Conservation (phyloP, 2,888 invertebrate species). For the Pimpla rufipes region DNA sequence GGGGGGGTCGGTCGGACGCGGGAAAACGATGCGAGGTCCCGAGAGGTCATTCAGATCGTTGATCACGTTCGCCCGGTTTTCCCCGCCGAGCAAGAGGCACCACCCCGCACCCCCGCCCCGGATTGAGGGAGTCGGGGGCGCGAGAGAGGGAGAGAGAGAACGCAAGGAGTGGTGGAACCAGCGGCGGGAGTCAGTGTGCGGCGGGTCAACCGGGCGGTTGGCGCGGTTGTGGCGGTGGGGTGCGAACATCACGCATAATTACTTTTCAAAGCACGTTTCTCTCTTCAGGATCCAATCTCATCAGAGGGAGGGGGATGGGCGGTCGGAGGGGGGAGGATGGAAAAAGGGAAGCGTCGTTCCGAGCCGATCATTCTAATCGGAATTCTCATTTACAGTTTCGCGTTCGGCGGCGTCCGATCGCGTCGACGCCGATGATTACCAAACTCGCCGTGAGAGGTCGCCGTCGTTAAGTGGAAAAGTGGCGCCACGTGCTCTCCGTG, state of each 20-base stretch:
- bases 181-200: neutral
- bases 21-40: constrained; percentile 61
- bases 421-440: constrained; percentile 47
- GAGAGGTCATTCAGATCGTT: constrained; percentile 65
- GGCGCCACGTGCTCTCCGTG: neutral
- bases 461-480: constrained; percentile 27
- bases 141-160: constrained; percentile 9
- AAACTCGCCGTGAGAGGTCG: constrained; percentile 22
- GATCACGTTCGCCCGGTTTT: constrained; percentile 54
- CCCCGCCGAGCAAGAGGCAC: neutral
- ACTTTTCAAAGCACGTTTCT: constrained; percentile 70
- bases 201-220: constrained; percentile 6
- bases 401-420: constrained; percentile 25
- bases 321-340: too few relatives aligned
- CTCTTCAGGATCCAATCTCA: constrained; percentile 70
- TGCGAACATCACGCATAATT: constrained; percentile 65
- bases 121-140: neutral
- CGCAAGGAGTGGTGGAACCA: constrained; percentile 9
- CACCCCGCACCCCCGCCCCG: too few relatives aligned
- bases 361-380: constrained; percentile 68
- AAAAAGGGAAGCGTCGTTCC: constrained; percentile 52
- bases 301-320: constrained; percentile 21
- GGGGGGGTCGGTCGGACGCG: constrained; percentile 38
- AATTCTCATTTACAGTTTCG: constrained; percentile 72
- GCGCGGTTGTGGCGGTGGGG: constrained; percentile 17